These are phyloP conservation scores for Cheilosia urbana DNA, from an alignment of 2,888 invertebrate species.

Conservation along the genomic window DNA sequence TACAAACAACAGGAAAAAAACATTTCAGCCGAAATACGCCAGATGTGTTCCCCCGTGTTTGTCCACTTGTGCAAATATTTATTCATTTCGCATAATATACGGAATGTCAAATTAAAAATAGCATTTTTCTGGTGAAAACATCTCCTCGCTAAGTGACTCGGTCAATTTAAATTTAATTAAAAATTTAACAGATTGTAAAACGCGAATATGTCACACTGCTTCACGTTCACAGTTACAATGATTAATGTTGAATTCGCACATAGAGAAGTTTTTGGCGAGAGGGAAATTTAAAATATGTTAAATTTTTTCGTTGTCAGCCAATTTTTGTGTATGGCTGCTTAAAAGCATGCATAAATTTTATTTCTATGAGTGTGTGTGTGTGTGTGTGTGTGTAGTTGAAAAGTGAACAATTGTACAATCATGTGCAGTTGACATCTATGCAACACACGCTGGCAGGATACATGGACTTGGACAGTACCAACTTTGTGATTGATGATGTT, in stretches of 20 bases:
- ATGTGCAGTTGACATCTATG: not conserved
- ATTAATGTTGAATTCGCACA: constrained; percentile 8
- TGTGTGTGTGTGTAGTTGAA: not conserved
- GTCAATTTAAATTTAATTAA: constrained; percentile 18
- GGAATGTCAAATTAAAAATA: not conserved
- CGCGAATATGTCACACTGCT: not conserved
- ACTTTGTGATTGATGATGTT: constrained; percentile 4
- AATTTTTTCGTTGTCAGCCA: not conserved
- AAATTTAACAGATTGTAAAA: constrained; percentile 13
- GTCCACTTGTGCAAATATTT: not conserved
- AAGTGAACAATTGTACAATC: not conserved
- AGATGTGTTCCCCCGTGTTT: not conserved
- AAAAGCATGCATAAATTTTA: not conserved
- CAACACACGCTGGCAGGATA: not conserved
- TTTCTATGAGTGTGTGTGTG: not conserved
- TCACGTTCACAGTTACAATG: not conserved
- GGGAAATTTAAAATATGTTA: constrained; percentile 6
- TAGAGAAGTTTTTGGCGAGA: not conserved
- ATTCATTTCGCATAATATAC: not conserved
- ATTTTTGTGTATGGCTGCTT: not conserved
- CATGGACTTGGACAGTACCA: not conserved
- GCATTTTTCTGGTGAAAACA: not conserved
- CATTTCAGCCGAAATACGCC: not conserved
- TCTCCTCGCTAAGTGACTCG: not conserved
- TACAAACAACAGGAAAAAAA: no score